Base-by-base conservation (phyloP, 1,140 invertebrate species). In the Dinothrombium tinctorium region DNA sequence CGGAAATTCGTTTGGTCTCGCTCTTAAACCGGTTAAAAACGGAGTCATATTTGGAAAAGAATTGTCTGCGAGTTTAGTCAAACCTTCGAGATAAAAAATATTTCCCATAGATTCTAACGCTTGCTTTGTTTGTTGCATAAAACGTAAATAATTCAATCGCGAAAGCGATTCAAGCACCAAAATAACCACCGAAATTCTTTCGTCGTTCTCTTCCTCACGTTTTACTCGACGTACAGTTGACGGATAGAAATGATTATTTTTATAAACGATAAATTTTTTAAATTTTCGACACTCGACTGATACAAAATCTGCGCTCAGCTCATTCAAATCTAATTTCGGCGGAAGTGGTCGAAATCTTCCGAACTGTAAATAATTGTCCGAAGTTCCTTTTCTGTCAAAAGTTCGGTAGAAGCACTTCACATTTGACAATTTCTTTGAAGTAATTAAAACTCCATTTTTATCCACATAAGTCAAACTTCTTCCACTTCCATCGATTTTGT, bases 11-110 rank as follows among this genome's bases (percentile, higher is more conserved):
- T n/a, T n/a, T n/a, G n/a, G n/a, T n/a, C n/a, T n/a, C n/a, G n/a
- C n/a, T n/a, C n/a, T n/a, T n/a, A n/a, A n/a, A n/a, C 59, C 60
- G 0, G 53, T 51, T 20, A 63, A 39, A 17, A 60, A 44, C 1
- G 61, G 49, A 1, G 57, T 44, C 35, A 63, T 47, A 45, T 62
- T 63, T 0, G 59, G 59, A 38, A 55, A 58, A 5, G 59, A 60
- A 41, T 63, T 63, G 37, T 61, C 57, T 11, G 49, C 60, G 2
- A 60, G 49, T 50, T 62, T 63, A 21, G 43, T 53, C 32, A 55
- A 53, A 7, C 60, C 61, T 8, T 52, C 41, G 50, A 79, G 24
- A 12, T 40, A 28, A 9, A 26, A 25, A 14, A 7, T 3, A 35
- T 46, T 31, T 11, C 19, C 38, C 2, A 26, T 12, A 9, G 42